Evolutionary conservation across 2,797 vertebrate genomes (phyloP), one percentile per base, ranked within the genome.

Genomic region (Rhodeus uyekii): DNA sequence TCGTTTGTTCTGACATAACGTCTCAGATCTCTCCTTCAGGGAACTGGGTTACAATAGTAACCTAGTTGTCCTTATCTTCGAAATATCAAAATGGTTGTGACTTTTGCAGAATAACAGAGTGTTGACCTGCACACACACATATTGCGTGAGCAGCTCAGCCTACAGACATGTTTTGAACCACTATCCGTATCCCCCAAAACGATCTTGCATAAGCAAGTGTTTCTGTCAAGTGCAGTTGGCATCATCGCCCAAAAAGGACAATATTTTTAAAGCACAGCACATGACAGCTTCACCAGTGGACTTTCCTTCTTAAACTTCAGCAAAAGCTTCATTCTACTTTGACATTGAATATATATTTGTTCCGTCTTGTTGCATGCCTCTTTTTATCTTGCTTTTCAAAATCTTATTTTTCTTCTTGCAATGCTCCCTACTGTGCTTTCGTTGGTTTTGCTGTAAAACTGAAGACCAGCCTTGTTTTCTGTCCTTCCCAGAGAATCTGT

Each of bases 181-280:
- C 65, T 60, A 71, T 50, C 67, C 16, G 14, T 80, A 72, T 80
- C 69, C 39, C 53, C 44, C 44, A 48, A 73, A 81, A 58, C 50
- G 79, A 48, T 39, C 68, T 81, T 73, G 58, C 79, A 73, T 81
- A 81, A 72, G 58, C 42, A 73, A 80, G 69, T 81, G 42, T 73
- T 73, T 73, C 79, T 81, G 79, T 64, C 68, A 64, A 73, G 53
- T 72, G 53, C 55, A 72, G 67, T 80, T 80, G 67, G 38, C 78
- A 61, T 72, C 78, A 71, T 53, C 60, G 29, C 13, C 67, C 8
- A 29, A 80, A 60, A 46, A 60, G 50, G 9, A 44, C 10, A n/a
- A 16, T 63, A 36, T 64, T 63, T 64, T 63, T 29, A 48, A 50
- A 81, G 32, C 22, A 7, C 19, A 58, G 50, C 39, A 72, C 22